Base-by-base conservation (phyloP, 2,888 invertebrate species). In the Palloptera scutellata region DNA sequence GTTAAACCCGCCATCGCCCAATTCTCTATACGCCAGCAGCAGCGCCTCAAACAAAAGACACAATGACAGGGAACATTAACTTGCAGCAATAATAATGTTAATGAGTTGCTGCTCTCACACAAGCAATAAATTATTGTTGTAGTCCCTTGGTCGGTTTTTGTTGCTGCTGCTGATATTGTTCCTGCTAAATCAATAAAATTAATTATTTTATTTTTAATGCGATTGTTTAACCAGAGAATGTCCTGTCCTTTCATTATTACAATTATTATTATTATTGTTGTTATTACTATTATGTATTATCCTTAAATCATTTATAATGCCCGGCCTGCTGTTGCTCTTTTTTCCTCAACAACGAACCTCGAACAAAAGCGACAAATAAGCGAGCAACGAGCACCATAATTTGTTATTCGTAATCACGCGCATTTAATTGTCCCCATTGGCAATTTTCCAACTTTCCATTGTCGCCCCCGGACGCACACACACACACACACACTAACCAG, bases 141-240 rank as follows among this genome's bases (percentile, higher is more conserved):
- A 4, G 30, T 30, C 30, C 3, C 6, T 30, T 6, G 6, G 6
- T 30, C 6, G 30, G 30, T 30, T 30, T 30, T 30, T 30, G 30
- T 30, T 30, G 6, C 30, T 30, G 30, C 30, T 30, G 30, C 30
- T 30, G 30, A 2, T 30, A 6, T 2, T 30, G 30, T 6, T 30
- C 3, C 30, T 19, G 51, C 61, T 30, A 70, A 70, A 70, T 68
- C 70, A 68, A 70, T 70, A 68, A 68, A 70, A 70, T 70, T 70
- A 68, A 70, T 70, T 70, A 68, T 70, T 68, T 63, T 57, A 61
- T 67, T 68, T 30, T 58, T 60, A 64, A 55, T 61, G 64, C 52
- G 60, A 64, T 61, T 54, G 30, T 55, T 64, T 68, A 68, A 68
- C 55, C 68, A 68, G 57, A 64, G 52, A 64, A 68, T 64, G 54